Evolutionary conservation across 2,888 invertebrate species (phyloP).

Genomic region (Drosophila atroscutellata): DNA sequence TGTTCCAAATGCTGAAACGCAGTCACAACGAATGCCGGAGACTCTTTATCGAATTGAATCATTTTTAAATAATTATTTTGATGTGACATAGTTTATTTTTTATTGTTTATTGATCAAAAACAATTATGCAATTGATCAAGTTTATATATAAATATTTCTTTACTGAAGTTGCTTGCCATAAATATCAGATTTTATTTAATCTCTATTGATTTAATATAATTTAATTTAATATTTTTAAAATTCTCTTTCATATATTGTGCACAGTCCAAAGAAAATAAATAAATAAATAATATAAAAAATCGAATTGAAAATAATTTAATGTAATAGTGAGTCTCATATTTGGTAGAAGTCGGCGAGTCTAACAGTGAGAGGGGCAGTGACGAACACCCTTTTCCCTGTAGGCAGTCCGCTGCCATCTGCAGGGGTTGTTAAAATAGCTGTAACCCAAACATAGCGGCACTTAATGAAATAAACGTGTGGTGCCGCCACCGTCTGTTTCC

Average conservation of each 20-base stretch:
- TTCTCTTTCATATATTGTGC: not conserved
- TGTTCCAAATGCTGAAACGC: not conserved
- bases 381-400: not conserved
- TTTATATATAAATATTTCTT: not conserved
- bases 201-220: not conserved
- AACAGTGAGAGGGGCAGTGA: not conserved
- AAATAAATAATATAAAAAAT: not conserved
- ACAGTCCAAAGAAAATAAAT: not conserved
- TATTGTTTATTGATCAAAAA: not conserved
- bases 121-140: not conserved
- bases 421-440: constrained; percentile 57
- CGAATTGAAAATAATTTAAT: not conserved
- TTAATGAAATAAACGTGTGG: constrained; percentile 71
- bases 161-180: not conserved
- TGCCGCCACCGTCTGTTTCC: not conserved
- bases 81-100: not conserved
- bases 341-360: too few species aligned
- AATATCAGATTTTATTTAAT: not conserved
- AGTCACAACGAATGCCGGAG: constrained; percentile 8
- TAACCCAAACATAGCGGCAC: constrained; percentile 69
- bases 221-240: not conserved
- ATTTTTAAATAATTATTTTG: not conserved
- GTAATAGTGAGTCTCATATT: not conserved
- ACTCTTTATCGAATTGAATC: constrained; percentile 10
- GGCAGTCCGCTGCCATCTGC: constrained; percentile 39